phyloP scores from a whole-genome alignment of 2,113 vertebrate genomes.

The Ctenodactylus gundi region DNA sequence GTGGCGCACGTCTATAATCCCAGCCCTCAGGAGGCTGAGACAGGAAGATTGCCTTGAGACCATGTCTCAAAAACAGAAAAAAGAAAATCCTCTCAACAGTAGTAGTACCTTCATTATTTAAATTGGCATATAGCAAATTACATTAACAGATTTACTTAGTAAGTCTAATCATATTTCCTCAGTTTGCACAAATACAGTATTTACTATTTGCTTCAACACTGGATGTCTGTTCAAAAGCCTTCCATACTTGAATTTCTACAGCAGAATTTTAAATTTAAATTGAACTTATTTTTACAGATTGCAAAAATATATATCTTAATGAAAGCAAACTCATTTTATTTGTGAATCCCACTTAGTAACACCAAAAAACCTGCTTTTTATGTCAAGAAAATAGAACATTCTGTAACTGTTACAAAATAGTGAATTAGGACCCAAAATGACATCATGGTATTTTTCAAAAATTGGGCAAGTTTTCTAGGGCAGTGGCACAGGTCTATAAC shows the following conservation, averaged over 20 bases:
- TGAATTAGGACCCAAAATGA: constrained; percentile 38
- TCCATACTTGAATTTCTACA: constrained; percentile 41
- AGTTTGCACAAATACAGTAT: constrained; percentile 39
- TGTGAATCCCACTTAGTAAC: not conserved
- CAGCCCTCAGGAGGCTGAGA: too few relatives aligned
- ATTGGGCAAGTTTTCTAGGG: not conserved
- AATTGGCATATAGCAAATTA: constrained; percentile 76
- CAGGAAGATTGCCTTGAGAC: too few relatives aligned
- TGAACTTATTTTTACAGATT: not conserved
- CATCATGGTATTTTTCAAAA: constrained; percentile 32
- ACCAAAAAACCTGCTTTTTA: constrained; percentile 27
- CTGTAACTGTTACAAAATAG: constrained; percentile 35
- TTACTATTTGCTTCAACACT: constrained; percentile 61
- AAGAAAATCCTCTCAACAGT: too few relatives aligned
- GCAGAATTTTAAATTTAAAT: constrained; percentile 32
- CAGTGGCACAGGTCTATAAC: not conserved
- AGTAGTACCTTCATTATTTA: constrained; percentile 73
- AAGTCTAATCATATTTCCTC: constrained; percentile 71
- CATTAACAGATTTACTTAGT: constrained; percentile 80
- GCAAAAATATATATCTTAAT: not conserved
- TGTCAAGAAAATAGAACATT: constrained; percentile 30
- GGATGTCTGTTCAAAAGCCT: constrained; percentile 60
- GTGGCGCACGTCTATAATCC: too few relatives aligned
- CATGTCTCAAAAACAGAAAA: too few relatives aligned
- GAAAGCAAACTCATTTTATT: not conserved